These are phyloP conservation scores for Campoletis raptor DNA, from an alignment of 2,888 invertebrate genomes.

Conservation along the genomic window DNA sequence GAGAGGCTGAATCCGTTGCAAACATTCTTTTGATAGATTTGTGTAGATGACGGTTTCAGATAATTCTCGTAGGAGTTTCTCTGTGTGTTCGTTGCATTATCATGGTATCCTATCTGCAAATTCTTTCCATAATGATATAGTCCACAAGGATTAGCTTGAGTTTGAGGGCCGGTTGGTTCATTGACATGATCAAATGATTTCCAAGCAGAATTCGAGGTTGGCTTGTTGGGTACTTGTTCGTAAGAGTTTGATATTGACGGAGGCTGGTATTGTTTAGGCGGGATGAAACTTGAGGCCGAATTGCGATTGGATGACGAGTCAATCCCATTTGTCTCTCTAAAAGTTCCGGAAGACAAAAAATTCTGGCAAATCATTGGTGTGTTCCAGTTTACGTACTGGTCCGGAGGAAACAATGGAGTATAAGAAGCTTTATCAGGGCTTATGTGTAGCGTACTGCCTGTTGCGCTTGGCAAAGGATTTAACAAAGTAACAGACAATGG, in stretches of 20 bases:
- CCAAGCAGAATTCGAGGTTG: not conserved
- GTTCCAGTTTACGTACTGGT: not conserved
- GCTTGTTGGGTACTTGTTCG: not conserved
- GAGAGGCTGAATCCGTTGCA: not conserved
- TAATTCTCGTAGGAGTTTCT: not conserved
- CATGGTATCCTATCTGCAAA: not conserved
- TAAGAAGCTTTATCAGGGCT: not conserved
- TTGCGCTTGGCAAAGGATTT: slow-evolving; percentile 36
- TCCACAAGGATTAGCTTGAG: not conserved
- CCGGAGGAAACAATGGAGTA: not conserved
- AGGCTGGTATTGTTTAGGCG: not conserved
- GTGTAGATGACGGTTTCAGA: not conserved
- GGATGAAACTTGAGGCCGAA: not conserved
- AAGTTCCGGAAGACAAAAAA: slow-evolving; percentile 23
- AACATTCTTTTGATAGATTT: slow-evolving; percentile 5
- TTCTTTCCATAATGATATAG: not conserved
- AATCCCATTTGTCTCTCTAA: not conserved
- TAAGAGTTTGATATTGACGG: not conserved
- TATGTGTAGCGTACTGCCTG: slow-evolving; percentile 19
- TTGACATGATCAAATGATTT: not conserved
- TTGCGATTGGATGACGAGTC: not conserved
- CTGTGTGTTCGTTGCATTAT: not conserved
- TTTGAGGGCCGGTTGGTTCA: not conserved
- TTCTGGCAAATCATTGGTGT: not conserved
- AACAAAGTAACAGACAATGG: slow-evolving; percentile 17